A percentile compares a stretch with the other conserved stretches of the same genome.
These are phyloP conservation scores for Molorchus minor DNA, from an alignment of 2,888 invertebrate species.

Conservation along the genomic window DNA sequence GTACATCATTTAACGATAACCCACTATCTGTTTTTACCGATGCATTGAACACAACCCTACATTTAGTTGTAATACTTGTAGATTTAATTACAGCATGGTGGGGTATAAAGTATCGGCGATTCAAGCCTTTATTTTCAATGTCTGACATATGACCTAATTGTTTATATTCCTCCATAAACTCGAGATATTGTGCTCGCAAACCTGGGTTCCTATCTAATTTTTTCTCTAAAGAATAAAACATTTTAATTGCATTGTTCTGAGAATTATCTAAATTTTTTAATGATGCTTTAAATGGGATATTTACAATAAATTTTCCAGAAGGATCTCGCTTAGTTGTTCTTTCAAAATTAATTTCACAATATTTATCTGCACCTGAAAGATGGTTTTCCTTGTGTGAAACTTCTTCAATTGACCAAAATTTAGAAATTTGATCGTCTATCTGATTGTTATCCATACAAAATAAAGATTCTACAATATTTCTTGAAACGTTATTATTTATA, in stretches of 20 bases:
- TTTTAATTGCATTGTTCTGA: not conserved
- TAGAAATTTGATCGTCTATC: slow-evolving; percentile 3
- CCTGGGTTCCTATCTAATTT: not conserved
- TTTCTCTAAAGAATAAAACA: not conserved
- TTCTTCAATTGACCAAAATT: slow-evolving; percentile 7
- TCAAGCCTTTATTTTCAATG: not conserved
- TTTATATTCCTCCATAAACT: not conserved
- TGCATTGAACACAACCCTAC: slow-evolving; percentile 27
- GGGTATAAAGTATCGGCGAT: not conserved
- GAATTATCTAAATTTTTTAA: not conserved
- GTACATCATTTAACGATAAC: slow-evolving; percentile 22
- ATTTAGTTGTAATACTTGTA: slow-evolving; percentile 12
- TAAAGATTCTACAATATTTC: not conserved
- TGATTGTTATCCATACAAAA: not conserved
- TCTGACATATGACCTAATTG: not conserved
- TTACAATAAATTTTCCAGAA: not conserved
- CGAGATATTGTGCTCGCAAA: not conserved
- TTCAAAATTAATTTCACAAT: not conserved
- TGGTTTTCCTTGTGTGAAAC: not conserved
- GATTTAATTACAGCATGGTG: slow-evolving; percentile 5
- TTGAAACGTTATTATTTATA: not conserved
- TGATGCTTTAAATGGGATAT: not conserved
- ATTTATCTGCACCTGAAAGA: not conserved
- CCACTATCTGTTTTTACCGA: slow-evolving; percentile 19
- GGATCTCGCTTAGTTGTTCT: not conserved